A percentile compares a stretch with the other conserved stretches of the same genome.
Evolutionary conservation across 2,113 vertebrate species (phyloP).

Genomic region (Dendropsophus ebraccatus): DNA sequence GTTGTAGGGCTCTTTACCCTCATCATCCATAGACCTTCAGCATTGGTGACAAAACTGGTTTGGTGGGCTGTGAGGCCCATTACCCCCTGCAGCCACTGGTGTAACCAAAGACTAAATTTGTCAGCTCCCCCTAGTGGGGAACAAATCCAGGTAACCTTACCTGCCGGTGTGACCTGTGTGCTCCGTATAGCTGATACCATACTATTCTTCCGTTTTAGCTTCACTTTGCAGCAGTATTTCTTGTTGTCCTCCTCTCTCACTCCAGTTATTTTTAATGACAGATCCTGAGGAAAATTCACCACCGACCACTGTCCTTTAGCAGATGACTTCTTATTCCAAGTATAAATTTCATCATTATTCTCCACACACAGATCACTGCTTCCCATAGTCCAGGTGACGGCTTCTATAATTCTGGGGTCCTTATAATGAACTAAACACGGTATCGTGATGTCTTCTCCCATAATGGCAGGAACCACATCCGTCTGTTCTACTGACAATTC

Average conservation of each 20-base stretch:
- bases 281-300: not conserved
- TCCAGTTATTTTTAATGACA: not conserved
- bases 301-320: not conserved
- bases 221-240: not conserved
- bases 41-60: too few relatives aligned
- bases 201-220: not conserved
- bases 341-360: not conserved
- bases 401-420: not conserved
- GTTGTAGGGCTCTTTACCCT: too few relatives aligned
- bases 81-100: too few relatives aligned
- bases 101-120: too few relatives aligned
- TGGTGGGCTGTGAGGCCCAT: too few relatives aligned
- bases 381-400: not conserved
- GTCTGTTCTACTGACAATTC: constrained; percentile 13
- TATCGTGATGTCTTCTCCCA: constrained; percentile 14
- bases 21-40: too few relatives aligned
- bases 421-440: not conserved
- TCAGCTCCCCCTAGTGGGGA: too few relatives aligned
- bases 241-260: not conserved
- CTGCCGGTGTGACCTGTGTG: not conserved
- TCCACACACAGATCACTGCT: not conserved
- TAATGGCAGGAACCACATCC: not conserved
- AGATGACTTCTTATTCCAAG: not conserved
- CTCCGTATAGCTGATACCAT: not conserved
- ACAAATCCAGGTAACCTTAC: too few relatives aligned